phyloP scores from a whole-genome alignment of 2,888 invertebrate species.

The Platycheirus albimanus region DNA sequence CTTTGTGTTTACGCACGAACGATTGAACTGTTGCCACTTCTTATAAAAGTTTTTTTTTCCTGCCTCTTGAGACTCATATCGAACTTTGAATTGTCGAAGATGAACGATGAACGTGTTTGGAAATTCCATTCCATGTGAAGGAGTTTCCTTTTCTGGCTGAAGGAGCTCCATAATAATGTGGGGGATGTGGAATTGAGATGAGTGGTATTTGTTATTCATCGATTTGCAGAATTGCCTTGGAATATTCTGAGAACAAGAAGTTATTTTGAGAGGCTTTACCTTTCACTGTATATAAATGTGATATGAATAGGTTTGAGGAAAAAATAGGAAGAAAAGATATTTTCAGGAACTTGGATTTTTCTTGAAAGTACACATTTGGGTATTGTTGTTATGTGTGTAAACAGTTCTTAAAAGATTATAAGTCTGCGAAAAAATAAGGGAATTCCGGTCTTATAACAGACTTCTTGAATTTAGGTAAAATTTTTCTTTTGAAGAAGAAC shows the following conservation, averaged over 20 bases:
- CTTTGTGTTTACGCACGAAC: conserved; percentile 45
- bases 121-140: conserved; percentile 27
- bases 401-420: too few relatives aligned
- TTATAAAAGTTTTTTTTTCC: conserved; percentile 4
- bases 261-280: conserved; percentile 13
- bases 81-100: background rate
- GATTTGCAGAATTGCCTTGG: conserved; percentile 17
- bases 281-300: background rate
- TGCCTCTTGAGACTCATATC: conserved; percentile 7
- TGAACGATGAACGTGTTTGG: conserved; percentile 23
- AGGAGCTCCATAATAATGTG: conserved; percentile 3
- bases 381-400: too few relatives aligned
- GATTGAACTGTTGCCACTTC: conserved; percentile 18
- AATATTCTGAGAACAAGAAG: background rate
- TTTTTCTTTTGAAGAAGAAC: too few relatives aligned
- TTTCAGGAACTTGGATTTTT: too few relatives aligned
- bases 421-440: too few relatives aligned
- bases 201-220: conserved; percentile 12
- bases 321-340: background rate
- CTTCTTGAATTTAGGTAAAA: too few relatives aligned
- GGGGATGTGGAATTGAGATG: background rate
- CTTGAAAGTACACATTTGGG: too few relatives aligned
- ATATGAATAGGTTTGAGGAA: background rate
- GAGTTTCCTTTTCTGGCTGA: conserved; percentile 19
- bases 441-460: too few relatives aligned